A percentile compares a stretch with the other conserved stretches of the same genome.
phyloP scores from a whole-genome alignment of 1,140 invertebrate genomes.

The Neuroterus valhalla region DNA sequence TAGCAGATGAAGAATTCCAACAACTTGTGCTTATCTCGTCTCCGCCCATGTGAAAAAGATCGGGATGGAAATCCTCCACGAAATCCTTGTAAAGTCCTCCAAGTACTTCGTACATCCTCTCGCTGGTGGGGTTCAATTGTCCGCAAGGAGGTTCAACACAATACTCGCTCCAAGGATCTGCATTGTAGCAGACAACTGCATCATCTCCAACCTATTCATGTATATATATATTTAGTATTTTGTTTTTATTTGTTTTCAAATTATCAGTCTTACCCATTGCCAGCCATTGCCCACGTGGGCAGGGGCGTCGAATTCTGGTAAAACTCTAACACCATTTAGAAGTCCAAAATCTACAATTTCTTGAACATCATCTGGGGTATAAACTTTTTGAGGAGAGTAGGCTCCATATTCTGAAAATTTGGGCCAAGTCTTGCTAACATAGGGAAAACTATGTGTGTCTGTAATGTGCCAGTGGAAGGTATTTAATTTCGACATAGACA shows the following conservation, averaged over 20 bases:
- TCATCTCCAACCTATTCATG: conserved; percentile 64
- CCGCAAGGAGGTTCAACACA: conserved; percentile 93
- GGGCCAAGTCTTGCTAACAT: conserved; percentile 81
- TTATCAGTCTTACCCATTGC: conserved; percentile 78
- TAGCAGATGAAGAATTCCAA: conserved; percentile 83
- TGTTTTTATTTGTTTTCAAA: conserved; percentile 24
- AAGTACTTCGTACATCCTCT: conserved; percentile 84
- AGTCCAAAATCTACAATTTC: conserved; percentile 83
- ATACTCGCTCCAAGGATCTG: conserved; percentile 84
- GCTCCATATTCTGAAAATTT: conserved; percentile 83
- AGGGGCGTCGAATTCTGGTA: conserved; percentile 92
- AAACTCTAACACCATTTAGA: conserved; percentile 83
- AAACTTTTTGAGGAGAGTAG: conserved; percentile 81
- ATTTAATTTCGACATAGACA: conserved; percentile 89
- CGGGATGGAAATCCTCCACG: conserved; percentile 80
- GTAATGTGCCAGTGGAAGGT: conserved; percentile 94
- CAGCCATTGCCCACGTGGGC: conserved; percentile 92
- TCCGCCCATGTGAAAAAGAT: conserved; percentile 92
- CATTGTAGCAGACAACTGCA: conserved; percentile 76
- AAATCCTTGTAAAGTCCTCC: conserved; percentile 83
- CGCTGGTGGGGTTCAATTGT: conserved; percentile 86
- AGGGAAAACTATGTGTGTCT: conserved; percentile 90
- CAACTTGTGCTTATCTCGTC: conserved; percentile 87
- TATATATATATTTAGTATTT: conserved; percentile 2
- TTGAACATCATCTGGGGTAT: conserved; percentile 73